These are phyloP conservation scores for Chesias legatella DNA, from an alignment of 2,888 invertebrate genomes.

Conservation along the genomic window DNA sequence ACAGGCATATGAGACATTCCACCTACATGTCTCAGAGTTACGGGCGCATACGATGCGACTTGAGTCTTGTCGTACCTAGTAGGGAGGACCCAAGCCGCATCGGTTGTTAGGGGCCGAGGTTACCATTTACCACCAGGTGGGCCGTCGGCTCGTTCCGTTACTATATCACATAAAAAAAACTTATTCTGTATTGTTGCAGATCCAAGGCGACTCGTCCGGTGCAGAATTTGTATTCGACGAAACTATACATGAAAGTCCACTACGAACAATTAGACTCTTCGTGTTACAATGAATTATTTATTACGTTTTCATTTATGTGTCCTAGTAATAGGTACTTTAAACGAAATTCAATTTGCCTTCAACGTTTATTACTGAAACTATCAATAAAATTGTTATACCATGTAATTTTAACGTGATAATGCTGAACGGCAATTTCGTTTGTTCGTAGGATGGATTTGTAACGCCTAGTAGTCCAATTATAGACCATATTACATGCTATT, in stretches of 20 bases:
- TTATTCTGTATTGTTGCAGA: constrained; percentile 59
- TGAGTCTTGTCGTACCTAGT: too few relatives aligned
- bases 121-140: too few relatives aligned
- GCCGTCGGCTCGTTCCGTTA: too few relatives aligned
- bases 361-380: constrained; percentile 50
- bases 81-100: too few relatives aligned
- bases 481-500: constrained; percentile 29
- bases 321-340: constrained; percentile 38
- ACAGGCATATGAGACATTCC: too few relatives aligned
- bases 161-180: too few relatives aligned
- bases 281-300: constrained; percentile 48
- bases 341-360: constrained; percentile 51
- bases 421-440: constrained; percentile 55
- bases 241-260: constrained; percentile 40
- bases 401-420: constrained; percentile 48
- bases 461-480: constrained; percentile 39
- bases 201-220: constrained; percentile 50
- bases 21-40: too few relatives aligned
- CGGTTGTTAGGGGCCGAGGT: too few relatives aligned
- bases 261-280: constrained; percentile 39
- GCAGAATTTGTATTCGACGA: constrained; percentile 32
- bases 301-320: constrained; percentile 18
- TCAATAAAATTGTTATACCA: constrained; percentile 16
- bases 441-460: constrained; percentile 49
- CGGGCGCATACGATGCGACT: too few relatives aligned